A percentile compares a stretch with the other conserved stretches of the same genome.
Evolutionary conservation across 2,888 invertebrate species (phyloP).

Genomic region (Drosophila bunnanda): DNA sequence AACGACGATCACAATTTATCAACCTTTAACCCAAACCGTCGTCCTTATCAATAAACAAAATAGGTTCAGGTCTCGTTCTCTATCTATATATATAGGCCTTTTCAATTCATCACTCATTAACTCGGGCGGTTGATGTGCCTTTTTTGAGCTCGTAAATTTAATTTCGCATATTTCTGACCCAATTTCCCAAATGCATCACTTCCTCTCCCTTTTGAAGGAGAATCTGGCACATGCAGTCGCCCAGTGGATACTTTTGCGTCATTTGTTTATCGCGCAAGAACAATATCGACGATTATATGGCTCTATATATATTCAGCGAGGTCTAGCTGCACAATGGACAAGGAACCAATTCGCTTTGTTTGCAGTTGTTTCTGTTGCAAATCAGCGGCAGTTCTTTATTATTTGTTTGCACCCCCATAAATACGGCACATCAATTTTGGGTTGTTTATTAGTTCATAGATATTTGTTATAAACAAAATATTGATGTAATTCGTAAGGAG

Average conservation of each 20-base stretch:
- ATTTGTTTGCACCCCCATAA: constrained; percentile 20
- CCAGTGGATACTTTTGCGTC: constrained; percentile 58
- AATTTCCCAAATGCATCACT: constrained; percentile 55
- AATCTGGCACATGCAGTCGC: constrained; percentile 42
- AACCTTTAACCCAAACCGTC: constrained; percentile 79
- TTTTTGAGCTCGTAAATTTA: constrained; percentile 39
- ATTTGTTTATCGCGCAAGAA: constrained; percentile 56
- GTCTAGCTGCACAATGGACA: constrained; percentile 51
- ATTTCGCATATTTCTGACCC: constrained; percentile 68
- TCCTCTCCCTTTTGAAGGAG: constrained; percentile 35
- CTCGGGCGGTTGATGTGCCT: neutral
- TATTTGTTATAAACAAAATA: constrained; percentile 43
- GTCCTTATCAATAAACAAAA: constrained; percentile 32
- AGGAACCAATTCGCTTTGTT: constrained; percentile 65
- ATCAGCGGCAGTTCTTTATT: constrained; percentile 29
- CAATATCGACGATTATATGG: constrained; percentile 47
- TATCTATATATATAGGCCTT: neutral
- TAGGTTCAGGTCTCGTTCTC: constrained; percentile 1
- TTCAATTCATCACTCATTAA: constrained; percentile 38
- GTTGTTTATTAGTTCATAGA: constrained; percentile 44
- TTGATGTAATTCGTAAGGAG: constrained; percentile 26
- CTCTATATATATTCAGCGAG: constrained; percentile 45
- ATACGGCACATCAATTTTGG: constrained; percentile 29
- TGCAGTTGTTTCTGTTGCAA: constrained; percentile 39
- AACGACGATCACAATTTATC: constrained; percentile 67